Percentiles rank a stretch among this genome's conserved stretches.
Evolutionary conservation across 2,888 invertebrate genomes (phyloP).

Genomic region (Apomyelois bistriatella): DNA sequence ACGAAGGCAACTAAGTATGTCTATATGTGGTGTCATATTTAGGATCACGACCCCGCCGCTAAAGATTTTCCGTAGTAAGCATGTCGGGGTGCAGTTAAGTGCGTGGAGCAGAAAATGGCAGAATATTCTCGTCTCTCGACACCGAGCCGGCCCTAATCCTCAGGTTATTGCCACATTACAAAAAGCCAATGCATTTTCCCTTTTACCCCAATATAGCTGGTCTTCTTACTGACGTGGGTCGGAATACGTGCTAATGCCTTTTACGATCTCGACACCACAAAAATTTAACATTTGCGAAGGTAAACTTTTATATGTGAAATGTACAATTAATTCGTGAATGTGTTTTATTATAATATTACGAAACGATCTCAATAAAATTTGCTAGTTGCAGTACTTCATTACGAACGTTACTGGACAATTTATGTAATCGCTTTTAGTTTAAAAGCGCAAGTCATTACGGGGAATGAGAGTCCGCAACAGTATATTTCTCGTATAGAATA

Average conservation of each 20-base stretch:
- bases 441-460: constrained; percentile 14
- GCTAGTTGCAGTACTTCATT: constrained; percentile 12
- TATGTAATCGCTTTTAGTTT: constrained; percentile 11
- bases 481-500: constrained; percentile 11
- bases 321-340: background rate
- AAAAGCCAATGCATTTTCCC: constrained; percentile 72
- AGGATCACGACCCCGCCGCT: constrained; percentile 30
- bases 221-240: constrained; percentile 34
- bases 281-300: constrained; percentile 34
- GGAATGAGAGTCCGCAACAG: constrained; percentile 4
- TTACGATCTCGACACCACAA: constrained; percentile 55
- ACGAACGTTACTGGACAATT: constrained; percentile 6
- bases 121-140: constrained; percentile 33
- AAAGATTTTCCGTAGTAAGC: constrained; percentile 43
- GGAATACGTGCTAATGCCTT: constrained; percentile 74
- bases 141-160: constrained; percentile 48
- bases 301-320: constrained; percentile 31
- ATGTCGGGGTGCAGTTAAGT: constrained; percentile 43
- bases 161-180: constrained; percentile 70
- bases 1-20: background rate
- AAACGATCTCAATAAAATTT: constrained; percentile 10
- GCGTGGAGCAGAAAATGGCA: constrained; percentile 44
- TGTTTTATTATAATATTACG: constrained; percentile 7
- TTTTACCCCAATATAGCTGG: constrained; percentile 55
- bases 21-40: background rate